A percentile compares a stretch with the other conserved stretches of the same genome.
Evolutionary conservation across 2,797 vertebrate species (phyloP).

Genomic region (Mus minutoides): DNA sequence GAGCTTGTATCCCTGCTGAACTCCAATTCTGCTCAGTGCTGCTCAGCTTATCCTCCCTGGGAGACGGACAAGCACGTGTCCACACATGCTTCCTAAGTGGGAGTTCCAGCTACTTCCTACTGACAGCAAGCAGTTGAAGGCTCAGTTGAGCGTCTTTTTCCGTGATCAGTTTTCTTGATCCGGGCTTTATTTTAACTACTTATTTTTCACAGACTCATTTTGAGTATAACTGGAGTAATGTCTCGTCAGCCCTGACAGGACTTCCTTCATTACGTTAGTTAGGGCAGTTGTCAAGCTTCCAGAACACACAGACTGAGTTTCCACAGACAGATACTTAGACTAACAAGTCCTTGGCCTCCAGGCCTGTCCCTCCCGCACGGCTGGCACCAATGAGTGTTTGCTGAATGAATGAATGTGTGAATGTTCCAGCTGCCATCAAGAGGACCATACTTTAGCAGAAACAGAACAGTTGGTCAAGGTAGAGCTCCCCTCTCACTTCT

Average conservation of each 20-base stretch:
- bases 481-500: not conserved
- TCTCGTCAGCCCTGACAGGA: conserved; percentile 1
- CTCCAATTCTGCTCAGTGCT: not conserved
- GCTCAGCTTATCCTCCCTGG: not conserved
- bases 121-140: not conserved
- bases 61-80: not conserved
- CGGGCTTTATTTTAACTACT: not conserved
- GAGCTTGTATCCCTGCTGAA: not conserved
- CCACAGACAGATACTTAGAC: not conserved
- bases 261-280: conserved; percentile 28
- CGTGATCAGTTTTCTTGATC: conserved; percentile 6
- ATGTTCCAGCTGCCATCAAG: not conserved
- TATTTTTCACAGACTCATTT: conserved; percentile 37
- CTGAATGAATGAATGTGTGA: not conserved
- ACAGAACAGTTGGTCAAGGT: not conserved
- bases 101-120: not conserved
- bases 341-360: conserved; percentile 37
- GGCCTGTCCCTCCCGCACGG: not conserved
- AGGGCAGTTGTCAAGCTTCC: not conserved
- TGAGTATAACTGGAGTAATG: not conserved
- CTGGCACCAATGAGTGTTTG: not conserved
- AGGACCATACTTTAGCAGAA: not conserved
- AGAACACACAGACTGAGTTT: conserved; percentile 23
- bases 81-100: not conserved
- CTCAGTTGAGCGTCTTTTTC: not conserved